These are phyloP conservation scores for Caiman crocodilus DNA, from an alignment of 2,797 vertebrate species.

Conservation along the genomic window DNA sequence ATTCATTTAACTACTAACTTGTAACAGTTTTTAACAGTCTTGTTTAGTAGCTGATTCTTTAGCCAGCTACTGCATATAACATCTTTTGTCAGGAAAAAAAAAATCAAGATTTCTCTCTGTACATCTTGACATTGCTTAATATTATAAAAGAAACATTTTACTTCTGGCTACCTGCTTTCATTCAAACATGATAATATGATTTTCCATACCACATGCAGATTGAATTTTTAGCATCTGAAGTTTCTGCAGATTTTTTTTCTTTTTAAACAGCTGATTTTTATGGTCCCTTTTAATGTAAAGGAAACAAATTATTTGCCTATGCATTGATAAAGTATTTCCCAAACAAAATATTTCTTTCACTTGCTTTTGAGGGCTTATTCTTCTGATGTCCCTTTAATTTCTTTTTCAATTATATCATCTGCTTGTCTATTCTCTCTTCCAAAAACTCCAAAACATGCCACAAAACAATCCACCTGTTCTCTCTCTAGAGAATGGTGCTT, in stretches of 20 bases:
- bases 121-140: constrained; percentile 18
- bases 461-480: not conserved
- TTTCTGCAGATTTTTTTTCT: not conserved
- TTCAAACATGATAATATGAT: not conserved
- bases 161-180: not conserved
- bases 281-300: not conserved
- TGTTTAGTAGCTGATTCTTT: constrained; percentile 7
- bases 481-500: not conserved
- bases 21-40: constrained; percentile 15
- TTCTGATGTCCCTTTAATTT: not conserved
- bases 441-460: not conserved
- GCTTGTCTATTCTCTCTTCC: not conserved
- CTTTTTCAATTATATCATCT: not conserved
- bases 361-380: not conserved
- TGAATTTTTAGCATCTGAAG: not conserved
- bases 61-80: constrained; percentile 11
- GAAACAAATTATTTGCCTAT: not conserved
- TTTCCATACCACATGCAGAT: not conserved
- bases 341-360: not conserved
- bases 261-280: constrained; percentile 3
- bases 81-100: constrained; percentile 3
- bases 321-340: not conserved
- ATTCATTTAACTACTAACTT: constrained; percentile 45
- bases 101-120: constrained; percentile 37
- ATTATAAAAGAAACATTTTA: constrained; percentile 7